A percentile compares a stretch with the other conserved stretches of the same genome.
Evolutionary conservation across 2,113 vertebrate genomes (phyloP).

Genomic region (Pseudorhombus dupliciocellatus): DNA sequence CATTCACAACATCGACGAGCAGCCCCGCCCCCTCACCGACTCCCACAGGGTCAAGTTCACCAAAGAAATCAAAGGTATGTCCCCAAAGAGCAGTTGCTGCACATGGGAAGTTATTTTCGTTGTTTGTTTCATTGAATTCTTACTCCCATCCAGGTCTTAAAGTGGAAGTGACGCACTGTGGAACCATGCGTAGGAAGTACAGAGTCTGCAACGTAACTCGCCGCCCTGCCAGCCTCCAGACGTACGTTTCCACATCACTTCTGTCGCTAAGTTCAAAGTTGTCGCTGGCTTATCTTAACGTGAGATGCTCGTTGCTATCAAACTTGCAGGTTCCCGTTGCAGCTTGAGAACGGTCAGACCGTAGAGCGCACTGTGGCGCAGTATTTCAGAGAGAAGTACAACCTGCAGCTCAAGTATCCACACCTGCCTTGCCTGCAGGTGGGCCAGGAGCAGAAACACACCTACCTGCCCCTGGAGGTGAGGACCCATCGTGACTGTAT

Average conservation of each 20-base stretch:
- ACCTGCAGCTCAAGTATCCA: conserved; percentile 95
- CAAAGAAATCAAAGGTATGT: conserved; percentile 98
- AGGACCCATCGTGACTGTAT: conserved; percentile 31
- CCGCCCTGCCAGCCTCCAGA: conserved; percentile 94
- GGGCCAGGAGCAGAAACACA: conserved; percentile 98
- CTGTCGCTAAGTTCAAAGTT: neutral
- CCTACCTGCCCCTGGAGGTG: conserved; percentile 97
- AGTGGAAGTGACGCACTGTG: conserved; percentile 98
- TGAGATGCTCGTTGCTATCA: neutral
- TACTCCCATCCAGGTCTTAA: conserved; percentile 87
- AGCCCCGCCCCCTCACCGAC: conserved; percentile 94
- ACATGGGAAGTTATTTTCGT: neutral
- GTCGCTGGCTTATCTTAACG: neutral
- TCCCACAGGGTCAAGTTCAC: conserved; percentile 99
- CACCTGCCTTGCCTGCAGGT: conserved; percentile 98
- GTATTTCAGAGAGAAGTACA: conserved; percentile 98
- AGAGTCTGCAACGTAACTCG: conserved; percentile 96
- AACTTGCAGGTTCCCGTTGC: conserved; percentile 90
- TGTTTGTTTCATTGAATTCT: conserved; percentile 3
- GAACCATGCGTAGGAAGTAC: conserved; percentile 97
- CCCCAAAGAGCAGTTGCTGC: neutral
- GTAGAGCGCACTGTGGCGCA: conserved; percentile 97
- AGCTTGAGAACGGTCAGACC: conserved; percentile 96
- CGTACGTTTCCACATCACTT: conserved; percentile 76
- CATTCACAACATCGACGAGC: conserved; percentile 98